Percentiles rank a stretch among this genome's conserved stretches.
Conservation (phyloP, 2,797 vertebrate species). For the Siniperca obscura region DNA sequence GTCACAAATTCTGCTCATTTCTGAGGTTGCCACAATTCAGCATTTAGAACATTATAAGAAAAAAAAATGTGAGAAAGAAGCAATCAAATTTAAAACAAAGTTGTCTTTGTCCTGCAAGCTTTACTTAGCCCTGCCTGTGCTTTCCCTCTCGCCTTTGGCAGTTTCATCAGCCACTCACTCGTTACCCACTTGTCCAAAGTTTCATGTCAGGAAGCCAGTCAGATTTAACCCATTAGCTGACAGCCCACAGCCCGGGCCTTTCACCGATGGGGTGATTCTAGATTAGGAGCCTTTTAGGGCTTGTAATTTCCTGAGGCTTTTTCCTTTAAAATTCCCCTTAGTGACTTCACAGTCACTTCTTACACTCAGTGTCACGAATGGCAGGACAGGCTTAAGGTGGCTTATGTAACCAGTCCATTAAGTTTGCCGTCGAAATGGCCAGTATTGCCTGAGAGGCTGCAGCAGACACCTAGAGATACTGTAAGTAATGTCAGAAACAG, state of each 20-base stretch:
- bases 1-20: not conserved
- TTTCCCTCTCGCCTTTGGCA: constrained; percentile 10
- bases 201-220: constrained; percentile 36
- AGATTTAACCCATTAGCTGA: constrained; percentile 40
- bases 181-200: constrained; percentile 31
- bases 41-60: constrained; percentile 5
- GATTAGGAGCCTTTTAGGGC: constrained; percentile 71
- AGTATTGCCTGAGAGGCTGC: constrained; percentile 65
- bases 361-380: constrained; percentile 68
- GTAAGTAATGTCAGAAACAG: constrained; percentile 75
- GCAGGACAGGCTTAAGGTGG: constrained; percentile 68
- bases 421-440: constrained; percentile 70
- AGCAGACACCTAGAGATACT: constrained; percentile 75
- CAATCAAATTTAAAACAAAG: constrained; percentile 18
- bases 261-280: constrained; percentile 14
- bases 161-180: constrained; percentile 33
- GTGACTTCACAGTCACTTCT: constrained; percentile 55
- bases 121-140: constrained; percentile 2
- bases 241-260: not conserved
- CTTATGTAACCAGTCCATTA: constrained; percentile 81
- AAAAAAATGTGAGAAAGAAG: not conserved
- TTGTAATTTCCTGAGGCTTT: constrained; percentile 70
- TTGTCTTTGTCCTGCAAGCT: constrained; percentile 7
- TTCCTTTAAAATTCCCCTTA: constrained; percentile 56
- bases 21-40: constrained; percentile 1